Percentiles rank a stretch among this genome's conserved stretches.
Conservation (phyloP, 2,113 vertebrate genomes). For the human region GRCh38 chr3:113749501-113750000, state of each 20-base stretch:
- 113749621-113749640: slow-evolving; percentile 24
- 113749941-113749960: background rate
- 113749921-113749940: background rate
- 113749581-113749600: background rate
- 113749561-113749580: background rate
- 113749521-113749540: background rate
- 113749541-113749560: background rate
- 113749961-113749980: background rate
- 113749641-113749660: background rate
- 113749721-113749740: background rate
- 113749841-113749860: slow-evolving; percentile 20
- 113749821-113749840: background rate
- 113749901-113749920: background rate
- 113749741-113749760: slow-evolving; percentile 35
- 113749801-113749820: background rate
- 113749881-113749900: background rate
- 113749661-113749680: background rate
- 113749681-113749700: background rate
- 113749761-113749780: background rate
- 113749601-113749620: slow-evolving; percentile 7
- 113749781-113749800: slow-evolving; percentile 10
- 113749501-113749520: background rate
- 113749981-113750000: background rate
- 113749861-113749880: slow-evolving; percentile 38
- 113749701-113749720: slow-evolving; percentile 26